A percentile compares a stretch with the other conserved stretches of the same genome.
phyloP scores from a whole-genome alignment of 2,113 vertebrate genomes.

The Varanus komodoensis region DNA sequence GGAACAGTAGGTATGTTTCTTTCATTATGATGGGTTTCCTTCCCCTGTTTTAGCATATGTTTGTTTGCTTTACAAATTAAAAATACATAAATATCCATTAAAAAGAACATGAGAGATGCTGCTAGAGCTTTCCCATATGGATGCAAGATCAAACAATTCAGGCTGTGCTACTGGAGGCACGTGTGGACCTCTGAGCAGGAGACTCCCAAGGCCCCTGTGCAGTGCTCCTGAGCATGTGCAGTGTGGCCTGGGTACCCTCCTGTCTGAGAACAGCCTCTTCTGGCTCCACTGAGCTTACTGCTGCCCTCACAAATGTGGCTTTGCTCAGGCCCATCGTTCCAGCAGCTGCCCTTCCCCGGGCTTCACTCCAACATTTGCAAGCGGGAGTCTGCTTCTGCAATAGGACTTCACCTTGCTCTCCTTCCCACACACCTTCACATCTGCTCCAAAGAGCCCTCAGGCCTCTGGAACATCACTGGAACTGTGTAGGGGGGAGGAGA shows the following conservation, averaged over 20 bases:
- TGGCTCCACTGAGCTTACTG: neutral
- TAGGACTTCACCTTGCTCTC: too few relatives aligned
- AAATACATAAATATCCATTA: neutral
- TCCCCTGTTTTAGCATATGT: neutral
- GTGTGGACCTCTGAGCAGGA: neutral
- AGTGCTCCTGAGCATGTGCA: neutral
- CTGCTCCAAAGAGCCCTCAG: too few relatives aligned
- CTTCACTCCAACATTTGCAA: too few relatives aligned
- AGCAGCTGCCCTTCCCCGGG: neutral
- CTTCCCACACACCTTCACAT: too few relatives aligned
- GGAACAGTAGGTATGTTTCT: neutral
- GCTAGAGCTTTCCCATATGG: neutral
- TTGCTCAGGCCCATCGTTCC: neutral
- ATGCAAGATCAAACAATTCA: neutral
- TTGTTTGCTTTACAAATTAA: slow-evolving; percentile 1
- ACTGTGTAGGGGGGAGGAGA: too few relatives aligned
- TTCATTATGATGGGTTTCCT: neutral
- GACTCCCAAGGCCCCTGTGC: neutral
- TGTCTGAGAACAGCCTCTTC: neutral
- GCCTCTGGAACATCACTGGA: too few relatives aligned
- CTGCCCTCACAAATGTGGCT: neutral
- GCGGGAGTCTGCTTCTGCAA: too few relatives aligned
- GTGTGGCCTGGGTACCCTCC: neutral
- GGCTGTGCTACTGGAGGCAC: neutral
- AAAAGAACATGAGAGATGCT: neutral